A percentile compares a stretch with the other conserved stretches of the same genome.
These are phyloP conservation scores for Sisor rabdophorus DNA, from an alignment of 2,113 vertebrate species.

Conservation along the genomic window DNA sequence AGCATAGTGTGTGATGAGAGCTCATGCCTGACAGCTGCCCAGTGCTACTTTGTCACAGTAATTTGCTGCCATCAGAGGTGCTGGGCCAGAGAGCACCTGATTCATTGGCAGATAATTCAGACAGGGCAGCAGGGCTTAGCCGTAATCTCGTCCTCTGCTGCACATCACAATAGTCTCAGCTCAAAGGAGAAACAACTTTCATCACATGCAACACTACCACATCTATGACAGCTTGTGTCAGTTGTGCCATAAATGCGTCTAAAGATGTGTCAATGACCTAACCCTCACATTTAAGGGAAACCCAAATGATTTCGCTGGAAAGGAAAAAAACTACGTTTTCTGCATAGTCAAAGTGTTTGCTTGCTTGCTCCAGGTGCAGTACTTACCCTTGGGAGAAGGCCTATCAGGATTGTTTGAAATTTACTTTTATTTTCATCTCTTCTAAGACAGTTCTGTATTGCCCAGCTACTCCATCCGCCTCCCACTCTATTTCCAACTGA, in stretches of 20 bases:
- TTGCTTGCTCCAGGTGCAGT: slow-evolving; percentile 50
- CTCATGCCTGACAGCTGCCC: slow-evolving; percentile 45
- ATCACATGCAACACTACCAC: background rate
- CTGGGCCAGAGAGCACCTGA: slow-evolving; percentile 32
- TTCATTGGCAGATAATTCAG: slow-evolving; percentile 40
- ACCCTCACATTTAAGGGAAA: background rate
- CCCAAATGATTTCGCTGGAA: background rate
- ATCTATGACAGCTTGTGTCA: background rate
- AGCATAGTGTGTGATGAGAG: slow-evolving; percentile 45
- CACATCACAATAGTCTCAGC: slow-evolving; percentile 34
- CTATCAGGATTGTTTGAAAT: slow-evolving; percentile 57
- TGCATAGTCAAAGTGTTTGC: slow-evolving; percentile 31
- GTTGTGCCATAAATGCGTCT: background rate
- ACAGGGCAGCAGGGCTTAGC: slow-evolving; percentile 29
- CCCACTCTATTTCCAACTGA: slow-evolving; percentile 69
- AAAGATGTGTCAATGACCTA: background rate
- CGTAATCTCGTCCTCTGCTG: slow-evolving; percentile 40
- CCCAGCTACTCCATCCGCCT: slow-evolving; percentile 60
- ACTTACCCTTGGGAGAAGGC: slow-evolving; percentile 19
- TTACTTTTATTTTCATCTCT: slow-evolving; percentile 69
- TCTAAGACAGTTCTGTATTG: slow-evolving; percentile 65
- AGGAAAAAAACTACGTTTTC: background rate
- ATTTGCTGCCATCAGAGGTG: slow-evolving; percentile 47
- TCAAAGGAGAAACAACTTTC: slow-evolving; percentile 10
- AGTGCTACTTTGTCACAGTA: slow-evolving; percentile 35